These are phyloP conservation scores for Schizotus pectinicornis DNA, from an alignment of 2,888 invertebrate genomes.

Conservation along the genomic window DNA sequence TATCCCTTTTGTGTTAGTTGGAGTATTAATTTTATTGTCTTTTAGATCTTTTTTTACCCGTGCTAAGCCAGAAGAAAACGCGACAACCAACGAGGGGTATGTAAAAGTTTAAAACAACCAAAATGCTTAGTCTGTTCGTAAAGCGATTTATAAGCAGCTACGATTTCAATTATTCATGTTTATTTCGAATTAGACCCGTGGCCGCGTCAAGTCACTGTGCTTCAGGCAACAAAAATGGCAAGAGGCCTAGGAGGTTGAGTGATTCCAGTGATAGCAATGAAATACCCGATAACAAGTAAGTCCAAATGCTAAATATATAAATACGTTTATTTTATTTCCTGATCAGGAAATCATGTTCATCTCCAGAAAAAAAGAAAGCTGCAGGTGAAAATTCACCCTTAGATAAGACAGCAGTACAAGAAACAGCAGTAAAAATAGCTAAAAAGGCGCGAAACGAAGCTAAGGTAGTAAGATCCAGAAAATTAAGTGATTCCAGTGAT, in stretches of 20 bases:
- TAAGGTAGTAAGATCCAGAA: no score
- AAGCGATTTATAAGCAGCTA: conserved; percentile 6
- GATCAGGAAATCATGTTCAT: neutral
- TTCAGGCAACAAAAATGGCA: neutral
- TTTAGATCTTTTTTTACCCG: conserved; percentile 25
- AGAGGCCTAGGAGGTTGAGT: conserved; percentile 5
- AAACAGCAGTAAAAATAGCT: no score
- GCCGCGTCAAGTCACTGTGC: neutral
- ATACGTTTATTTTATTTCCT: no score
- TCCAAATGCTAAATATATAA: neutral
- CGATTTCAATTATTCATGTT: conserved; percentile 11
- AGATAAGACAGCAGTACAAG: no score
- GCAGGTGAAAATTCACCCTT: no score
- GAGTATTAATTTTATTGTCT: neutral
- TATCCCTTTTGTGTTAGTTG: neutral
- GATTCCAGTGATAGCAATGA: conserved; percentile 13
- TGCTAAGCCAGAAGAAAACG: conserved; percentile 11
- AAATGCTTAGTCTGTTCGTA: conserved; percentile 8
- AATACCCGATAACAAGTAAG: conserved; percentile 20
- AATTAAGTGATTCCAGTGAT: conserved; percentile 9
- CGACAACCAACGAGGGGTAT: conserved; percentile 12
- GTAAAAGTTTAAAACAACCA: conserved; percentile 6
- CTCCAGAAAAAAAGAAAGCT: neutral
- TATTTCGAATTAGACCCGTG: conserved; percentile 17
- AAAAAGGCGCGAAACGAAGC: no score